Evolutionary conservation across 2,113 vertebrate genomes (phyloP).

Genomic region (Nasalis larvatus): DNA sequence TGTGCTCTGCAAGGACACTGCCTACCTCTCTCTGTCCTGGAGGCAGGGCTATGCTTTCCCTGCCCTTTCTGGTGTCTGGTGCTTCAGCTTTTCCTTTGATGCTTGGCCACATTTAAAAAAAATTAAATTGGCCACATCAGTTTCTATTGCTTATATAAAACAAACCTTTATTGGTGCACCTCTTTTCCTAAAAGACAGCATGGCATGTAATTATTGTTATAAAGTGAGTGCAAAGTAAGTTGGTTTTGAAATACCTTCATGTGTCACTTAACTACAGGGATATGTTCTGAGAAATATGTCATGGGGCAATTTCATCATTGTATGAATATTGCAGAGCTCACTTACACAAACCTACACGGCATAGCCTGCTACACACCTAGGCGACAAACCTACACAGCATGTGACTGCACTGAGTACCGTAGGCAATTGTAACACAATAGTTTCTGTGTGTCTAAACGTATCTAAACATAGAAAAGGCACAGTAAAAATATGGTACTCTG

Average conservation of each 20-base stretch:
- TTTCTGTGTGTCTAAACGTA: neutral
- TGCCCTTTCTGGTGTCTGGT: neutral
- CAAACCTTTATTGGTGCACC: neutral
- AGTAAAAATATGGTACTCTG: neutral
- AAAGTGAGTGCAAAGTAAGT: neutral
- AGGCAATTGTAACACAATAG: neutral
- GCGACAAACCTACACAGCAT: neutral
- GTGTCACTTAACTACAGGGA: neutral
- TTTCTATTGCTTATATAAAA: neutral
- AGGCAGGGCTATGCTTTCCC: neutral
- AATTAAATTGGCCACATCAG: neutral
- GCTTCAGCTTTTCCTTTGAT: neutral
- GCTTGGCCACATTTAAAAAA: neutral
- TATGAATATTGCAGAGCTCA: neutral
- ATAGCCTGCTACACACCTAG: neutral
- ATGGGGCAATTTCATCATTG: neutral
- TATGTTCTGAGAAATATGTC: neutral
- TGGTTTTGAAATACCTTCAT: neutral
- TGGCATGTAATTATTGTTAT: neutral
- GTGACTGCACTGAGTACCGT: neutral
- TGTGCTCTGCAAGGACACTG: neutral
- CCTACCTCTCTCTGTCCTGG: neutral
- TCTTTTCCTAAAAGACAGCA: neutral
- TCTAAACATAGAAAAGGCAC: neutral
- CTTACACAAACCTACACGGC: neutral